Conservation (phyloP, 2,888 invertebrate species). For the Melangyna quadrimaculata region DNA sequence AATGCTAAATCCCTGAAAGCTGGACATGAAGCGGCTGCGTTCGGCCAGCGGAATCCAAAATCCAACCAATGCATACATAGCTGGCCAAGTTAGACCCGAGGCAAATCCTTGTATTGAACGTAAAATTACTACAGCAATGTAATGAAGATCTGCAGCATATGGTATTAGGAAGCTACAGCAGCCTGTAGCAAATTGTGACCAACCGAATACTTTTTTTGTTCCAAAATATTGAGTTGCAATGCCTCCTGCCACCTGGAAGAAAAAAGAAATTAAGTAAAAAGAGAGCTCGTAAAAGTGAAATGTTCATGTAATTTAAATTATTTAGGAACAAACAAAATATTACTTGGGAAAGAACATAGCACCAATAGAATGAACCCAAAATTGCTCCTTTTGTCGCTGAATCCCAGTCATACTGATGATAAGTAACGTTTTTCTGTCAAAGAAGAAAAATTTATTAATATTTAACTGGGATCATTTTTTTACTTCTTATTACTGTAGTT, state of each 20-base stretch:
- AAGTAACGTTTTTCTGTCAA: conserved; percentile 19
- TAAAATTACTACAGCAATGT: conserved; percentile 83
- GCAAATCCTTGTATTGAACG: conserved; percentile 87
- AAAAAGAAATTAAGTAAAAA: not conserved
- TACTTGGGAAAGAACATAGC: conserved; percentile 86
- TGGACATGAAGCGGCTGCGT: conserved; percentile 88
- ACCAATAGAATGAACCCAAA: conserved; percentile 87
- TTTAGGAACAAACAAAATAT: not conserved
- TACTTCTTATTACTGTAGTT: not conserved
- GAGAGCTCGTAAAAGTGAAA: not conserved
- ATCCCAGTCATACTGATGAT: conserved; percentile 84
- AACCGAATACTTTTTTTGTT: conserved; percentile 87
- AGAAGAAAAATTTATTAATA: not conserved
- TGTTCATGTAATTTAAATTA: not conserved
- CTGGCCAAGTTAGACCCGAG: conserved; percentile 88
- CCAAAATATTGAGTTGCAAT: conserved; percentile 87
- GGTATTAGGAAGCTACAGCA: conserved; percentile 86
- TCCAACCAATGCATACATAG: conserved; percentile 88
- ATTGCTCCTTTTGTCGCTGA: conserved; percentile 85
- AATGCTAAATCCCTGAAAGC: conserved; percentile 89
- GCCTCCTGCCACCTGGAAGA: conserved; percentile 83
- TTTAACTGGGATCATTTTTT: not conserved
- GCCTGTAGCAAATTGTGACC: conserved; percentile 87
- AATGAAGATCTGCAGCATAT: conserved; percentile 84
- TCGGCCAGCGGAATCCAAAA: conserved; percentile 88